A percentile compares a stretch with the other conserved stretches of the same genome.
These are phyloP conservation scores for Gobionotothen gibberifrons DNA, from an alignment of 2,797 vertebrate genomes.

Conservation along the genomic window DNA sequence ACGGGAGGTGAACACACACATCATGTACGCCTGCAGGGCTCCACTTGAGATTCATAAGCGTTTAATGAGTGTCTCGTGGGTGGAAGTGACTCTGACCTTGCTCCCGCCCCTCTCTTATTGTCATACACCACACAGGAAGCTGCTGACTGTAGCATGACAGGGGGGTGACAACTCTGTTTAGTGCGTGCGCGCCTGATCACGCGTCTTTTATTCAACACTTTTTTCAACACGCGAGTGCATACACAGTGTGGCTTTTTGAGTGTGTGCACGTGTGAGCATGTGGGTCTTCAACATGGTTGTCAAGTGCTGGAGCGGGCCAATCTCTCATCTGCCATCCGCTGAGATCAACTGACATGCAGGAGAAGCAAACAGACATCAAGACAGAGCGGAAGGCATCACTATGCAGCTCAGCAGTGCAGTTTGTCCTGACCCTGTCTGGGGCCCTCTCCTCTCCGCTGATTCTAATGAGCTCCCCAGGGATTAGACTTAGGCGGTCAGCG, in stretches of 20 bases:
- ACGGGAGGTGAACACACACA: background rate
- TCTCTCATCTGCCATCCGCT: constrained; percentile 74
- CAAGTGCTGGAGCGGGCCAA: constrained; percentile 65
- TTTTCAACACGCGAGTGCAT: constrained; percentile 4
- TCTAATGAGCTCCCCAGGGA: constrained; percentile 85
- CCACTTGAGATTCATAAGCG: constrained; percentile 62
- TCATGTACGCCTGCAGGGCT: constrained; percentile 12
- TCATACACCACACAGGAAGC: constrained; percentile 56
- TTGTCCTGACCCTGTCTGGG: constrained; percentile 81
- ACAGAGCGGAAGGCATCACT: constrained; percentile 78
- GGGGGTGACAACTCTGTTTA: constrained; percentile 47
- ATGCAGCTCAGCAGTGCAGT: constrained; percentile 77
- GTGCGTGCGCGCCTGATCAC: constrained; percentile 25
- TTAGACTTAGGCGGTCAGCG: constrained; percentile 62
- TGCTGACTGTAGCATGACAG: constrained; percentile 55
- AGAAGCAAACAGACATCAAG: constrained; percentile 71
- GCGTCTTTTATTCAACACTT: constrained; percentile 2
- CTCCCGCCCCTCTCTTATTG: constrained; percentile 47
- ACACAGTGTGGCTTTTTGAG: background rate
- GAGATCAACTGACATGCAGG: constrained; percentile 61
- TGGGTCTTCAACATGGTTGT: constrained; percentile 69
- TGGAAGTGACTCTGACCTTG: constrained; percentile 48
- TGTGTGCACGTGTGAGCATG: constrained; percentile 27
- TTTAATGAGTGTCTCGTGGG: constrained; percentile 66
- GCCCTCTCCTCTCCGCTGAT: constrained; percentile 73